Evolutionary conservation across 2,888 invertebrate genomes (phyloP).

Genomic region (Lasioglossum leucozonium): DNA sequence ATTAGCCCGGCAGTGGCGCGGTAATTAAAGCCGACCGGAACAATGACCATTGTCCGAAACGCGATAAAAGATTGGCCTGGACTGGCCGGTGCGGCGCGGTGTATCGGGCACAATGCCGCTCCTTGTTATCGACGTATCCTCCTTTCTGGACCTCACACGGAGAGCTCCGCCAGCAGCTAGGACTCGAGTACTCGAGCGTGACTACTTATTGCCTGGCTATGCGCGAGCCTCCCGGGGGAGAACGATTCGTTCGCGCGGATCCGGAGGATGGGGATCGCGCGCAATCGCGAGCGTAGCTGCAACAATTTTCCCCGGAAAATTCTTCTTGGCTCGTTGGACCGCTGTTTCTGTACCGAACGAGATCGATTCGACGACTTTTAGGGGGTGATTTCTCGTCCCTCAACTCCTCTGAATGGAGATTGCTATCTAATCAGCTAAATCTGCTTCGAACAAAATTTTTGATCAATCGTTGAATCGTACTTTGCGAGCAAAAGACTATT

Average conservation of each 20-base stretch:
- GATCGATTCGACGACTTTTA: too few relatives aligned
- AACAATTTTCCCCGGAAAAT: neutral
- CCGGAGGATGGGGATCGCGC: neutral
- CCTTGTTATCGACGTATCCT: constrained; percentile 62
- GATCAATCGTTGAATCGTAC: too few relatives aligned
- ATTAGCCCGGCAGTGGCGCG: constrained; percentile 36
- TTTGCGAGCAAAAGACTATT: too few relatives aligned
- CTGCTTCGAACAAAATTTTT: too few relatives aligned
- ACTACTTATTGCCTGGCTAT: constrained; percentile 49
- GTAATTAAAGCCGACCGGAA: constrained; percentile 63
- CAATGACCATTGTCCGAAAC: constrained; percentile 71
- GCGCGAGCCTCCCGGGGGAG: constrained; percentile 26
- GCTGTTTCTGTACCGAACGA: neutral
- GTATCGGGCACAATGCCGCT: constrained; percentile 59
- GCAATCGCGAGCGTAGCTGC: neutral
- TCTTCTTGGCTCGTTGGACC: neutral
- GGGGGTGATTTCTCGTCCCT: too few relatives aligned
- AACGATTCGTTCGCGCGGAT: constrained; percentile 40
- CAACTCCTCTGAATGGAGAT: too few relatives aligned
- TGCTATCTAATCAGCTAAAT: too few relatives aligned
- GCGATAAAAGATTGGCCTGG: constrained; percentile 58
- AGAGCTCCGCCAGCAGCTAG: constrained; percentile 61
- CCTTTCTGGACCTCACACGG: constrained; percentile 60
- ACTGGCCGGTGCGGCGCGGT: neutral
- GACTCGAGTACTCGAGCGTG: constrained; percentile 57